Conservation (phyloP, 2,797 vertebrate genomes). For the Stomatorhinus walkeri region DNA sequence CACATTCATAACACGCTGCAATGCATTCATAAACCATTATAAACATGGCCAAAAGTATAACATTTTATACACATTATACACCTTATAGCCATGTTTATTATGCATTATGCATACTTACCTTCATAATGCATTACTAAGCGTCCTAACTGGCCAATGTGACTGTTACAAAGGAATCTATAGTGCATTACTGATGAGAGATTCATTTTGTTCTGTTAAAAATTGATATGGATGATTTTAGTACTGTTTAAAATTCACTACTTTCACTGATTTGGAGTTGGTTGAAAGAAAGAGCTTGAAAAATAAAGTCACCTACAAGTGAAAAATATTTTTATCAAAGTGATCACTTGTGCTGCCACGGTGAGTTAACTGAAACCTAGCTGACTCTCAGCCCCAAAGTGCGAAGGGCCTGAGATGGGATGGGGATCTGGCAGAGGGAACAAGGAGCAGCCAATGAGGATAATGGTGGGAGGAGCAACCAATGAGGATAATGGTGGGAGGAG, state of each 20-base stretch:
- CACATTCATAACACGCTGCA: not conserved
- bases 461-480: too few species aligned
- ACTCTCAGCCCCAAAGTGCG: not conserved
- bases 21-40: not conserved
- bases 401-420: not conserved
- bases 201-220: not conserved
- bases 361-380: not conserved
- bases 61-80: not conserved
- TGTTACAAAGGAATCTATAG: not conserved
- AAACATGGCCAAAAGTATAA: not conserved
- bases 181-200: not conserved
- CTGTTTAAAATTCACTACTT: not conserved
- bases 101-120: not conserved
- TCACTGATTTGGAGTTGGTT: not conserved
- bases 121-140: not conserved
- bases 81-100: not conserved
- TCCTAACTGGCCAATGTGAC: not conserved
- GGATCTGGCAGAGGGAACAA: not conserved
- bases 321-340: not conserved
- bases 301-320: not conserved
- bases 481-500: too few species aligned
- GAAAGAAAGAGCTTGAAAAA: not conserved
- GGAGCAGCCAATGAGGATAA: not conserved
- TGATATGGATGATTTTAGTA: not conserved
- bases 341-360: not conserved